A percentile compares a stretch with the other conserved stretches of the same genome.
phyloP scores from a whole-genome alignment of 2,113 vertebrate genomes.

The Phaetusa simplex region DNA sequence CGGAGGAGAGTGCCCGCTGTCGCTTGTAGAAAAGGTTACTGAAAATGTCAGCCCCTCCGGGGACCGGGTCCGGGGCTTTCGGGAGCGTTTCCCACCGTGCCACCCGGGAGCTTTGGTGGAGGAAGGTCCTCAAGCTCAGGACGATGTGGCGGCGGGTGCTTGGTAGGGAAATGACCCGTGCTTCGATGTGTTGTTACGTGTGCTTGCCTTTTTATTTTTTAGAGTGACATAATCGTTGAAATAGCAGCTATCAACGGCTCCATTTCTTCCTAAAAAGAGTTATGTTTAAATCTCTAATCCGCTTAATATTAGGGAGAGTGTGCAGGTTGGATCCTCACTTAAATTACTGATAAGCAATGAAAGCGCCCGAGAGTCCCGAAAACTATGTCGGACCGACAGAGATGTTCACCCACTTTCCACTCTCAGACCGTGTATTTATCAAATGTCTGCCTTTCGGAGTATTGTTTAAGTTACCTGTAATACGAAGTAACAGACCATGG shows the following conservation, averaged over 20 bases:
- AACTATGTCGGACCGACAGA: not conserved
- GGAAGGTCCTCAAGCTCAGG: not conserved
- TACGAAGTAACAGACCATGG: not conserved
- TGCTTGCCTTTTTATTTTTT: not conserved
- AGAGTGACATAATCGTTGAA: not conserved
- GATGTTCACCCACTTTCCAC: not conserved
- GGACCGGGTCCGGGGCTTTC: not conserved
- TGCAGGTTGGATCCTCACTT: not conserved
- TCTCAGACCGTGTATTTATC: not conserved
- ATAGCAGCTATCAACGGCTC: not conserved
- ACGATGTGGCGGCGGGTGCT: not conserved
- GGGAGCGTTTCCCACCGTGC: not conserved
- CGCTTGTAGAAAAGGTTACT: not conserved
- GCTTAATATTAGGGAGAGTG: not conserved
- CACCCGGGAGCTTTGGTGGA: not conserved
- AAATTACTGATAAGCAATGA: not conserved
- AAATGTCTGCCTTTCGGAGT: accelerated
- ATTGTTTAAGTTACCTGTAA: not conserved
- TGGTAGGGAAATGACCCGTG: not conserved
- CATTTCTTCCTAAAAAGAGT: not conserved
- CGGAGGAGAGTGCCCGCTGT: not conserved
- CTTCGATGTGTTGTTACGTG: not conserved
- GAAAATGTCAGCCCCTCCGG: not conserved
- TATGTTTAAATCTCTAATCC: not conserved
- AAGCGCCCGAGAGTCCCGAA: not conserved